Conservation (phyloP, 2,888 invertebrate genomes). For the Luperina testacea region DNA sequence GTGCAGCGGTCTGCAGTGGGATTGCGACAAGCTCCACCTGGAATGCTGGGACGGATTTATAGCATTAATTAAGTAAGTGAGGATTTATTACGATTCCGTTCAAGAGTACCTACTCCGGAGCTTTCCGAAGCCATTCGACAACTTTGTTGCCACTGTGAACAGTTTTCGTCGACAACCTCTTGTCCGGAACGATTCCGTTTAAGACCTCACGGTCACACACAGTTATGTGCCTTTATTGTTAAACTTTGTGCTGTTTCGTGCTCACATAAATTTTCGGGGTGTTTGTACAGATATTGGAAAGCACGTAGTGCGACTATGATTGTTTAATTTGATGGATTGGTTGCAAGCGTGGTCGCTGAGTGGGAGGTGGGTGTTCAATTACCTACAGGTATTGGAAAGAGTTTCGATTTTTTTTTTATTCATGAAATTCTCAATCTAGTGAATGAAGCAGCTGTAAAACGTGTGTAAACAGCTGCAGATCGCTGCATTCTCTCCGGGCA, state of each 20-base stretch:
- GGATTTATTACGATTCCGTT: slow-evolving; percentile 69
- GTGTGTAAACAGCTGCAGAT: slow-evolving; percentile 13
- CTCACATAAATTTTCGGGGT: slow-evolving; percentile 34
- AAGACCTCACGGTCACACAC: slow-evolving; percentile 52
- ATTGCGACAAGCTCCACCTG: slow-evolving; percentile 71
- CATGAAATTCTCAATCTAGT: neutral
- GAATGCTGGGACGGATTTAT: slow-evolving; percentile 70
- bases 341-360: neutral
- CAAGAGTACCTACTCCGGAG: slow-evolving; percentile 47
- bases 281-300: slow-evolving; percentile 28
- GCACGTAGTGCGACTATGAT: neutral
- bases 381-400: neutral
- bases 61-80: slow-evolving; percentile 73
- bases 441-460: neutral
- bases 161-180: slow-evolving; percentile 49
- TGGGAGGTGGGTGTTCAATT: neutral
- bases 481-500: neutral
- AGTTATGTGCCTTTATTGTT: slow-evolving; percentile 61
- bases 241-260: slow-evolving; percentile 57
- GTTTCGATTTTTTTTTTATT: neutral
- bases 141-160: slow-evolving; percentile 66
- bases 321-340: slow-evolving; percentile 13
- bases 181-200: slow-evolving; percentile 56
- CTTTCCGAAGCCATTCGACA: slow-evolving; percentile 65
- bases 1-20: slow-evolving; percentile 62